Conservation (phyloP, 2,888 invertebrate species). For the Villa cingulata region DNA sequence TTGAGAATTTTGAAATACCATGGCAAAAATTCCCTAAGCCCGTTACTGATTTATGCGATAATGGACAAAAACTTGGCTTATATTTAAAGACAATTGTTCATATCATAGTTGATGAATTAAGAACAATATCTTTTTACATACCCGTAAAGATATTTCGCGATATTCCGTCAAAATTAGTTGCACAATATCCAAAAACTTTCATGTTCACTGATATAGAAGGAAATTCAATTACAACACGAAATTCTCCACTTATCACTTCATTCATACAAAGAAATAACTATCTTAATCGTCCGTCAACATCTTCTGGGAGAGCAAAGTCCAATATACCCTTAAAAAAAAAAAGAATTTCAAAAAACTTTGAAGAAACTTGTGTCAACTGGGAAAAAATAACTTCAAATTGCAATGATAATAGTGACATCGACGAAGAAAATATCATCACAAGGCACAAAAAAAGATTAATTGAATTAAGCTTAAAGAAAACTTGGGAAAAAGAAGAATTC, state of each 20-base stretch:
- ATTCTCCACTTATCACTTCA: slow-evolving; percentile 2
- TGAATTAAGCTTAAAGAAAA: too few species aligned
- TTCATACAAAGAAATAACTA: too few species aligned
- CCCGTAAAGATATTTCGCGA: slow-evolving; percentile 1
- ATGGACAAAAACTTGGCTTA: neutral
- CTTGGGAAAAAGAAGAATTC: too few species aligned
- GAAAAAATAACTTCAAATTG: too few species aligned
- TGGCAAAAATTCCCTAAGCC: slow-evolving; percentile 2
- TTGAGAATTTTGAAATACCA: neutral
- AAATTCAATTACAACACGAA: neutral
- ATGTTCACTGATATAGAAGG: neutral
- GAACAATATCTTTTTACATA: neutral
- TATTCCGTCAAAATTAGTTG: neutral
- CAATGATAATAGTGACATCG: too few species aligned
- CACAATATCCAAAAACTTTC: slow-evolving; percentile 1
- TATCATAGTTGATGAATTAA: slow-evolving; percentile 1
- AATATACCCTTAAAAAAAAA: too few species aligned
- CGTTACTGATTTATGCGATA: neutral
- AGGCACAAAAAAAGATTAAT: too few species aligned
- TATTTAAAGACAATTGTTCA: neutral
- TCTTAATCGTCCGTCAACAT: too few species aligned
- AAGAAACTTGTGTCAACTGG: too few species aligned
- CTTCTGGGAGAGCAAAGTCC: too few species aligned
- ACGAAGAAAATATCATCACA: too few species aligned
- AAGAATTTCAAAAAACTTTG: too few species aligned